Percentiles rank a stretch among this genome's conserved stretches.
Conservation (phyloP, 2,797 vertebrate genomes). For the Zenarchopterus dispar region DNA sequence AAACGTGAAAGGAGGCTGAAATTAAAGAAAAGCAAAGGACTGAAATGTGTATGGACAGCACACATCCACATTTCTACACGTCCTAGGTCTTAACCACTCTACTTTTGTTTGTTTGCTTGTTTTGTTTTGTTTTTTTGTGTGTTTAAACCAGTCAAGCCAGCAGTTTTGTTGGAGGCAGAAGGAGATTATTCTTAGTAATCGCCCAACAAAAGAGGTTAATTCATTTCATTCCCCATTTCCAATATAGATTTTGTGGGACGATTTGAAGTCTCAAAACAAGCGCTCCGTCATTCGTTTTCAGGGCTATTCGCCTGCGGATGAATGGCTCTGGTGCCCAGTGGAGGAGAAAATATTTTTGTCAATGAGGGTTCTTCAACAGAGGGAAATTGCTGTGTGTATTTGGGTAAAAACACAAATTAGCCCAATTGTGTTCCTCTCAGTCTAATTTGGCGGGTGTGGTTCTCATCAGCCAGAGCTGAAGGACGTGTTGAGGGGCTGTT, state of each 20-base stretch:
- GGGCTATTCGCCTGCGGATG: constrained; percentile 28
- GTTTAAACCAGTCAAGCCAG: constrained; percentile 1
- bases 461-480: constrained; percentile 57
- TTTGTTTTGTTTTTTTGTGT: constrained; percentile 34
- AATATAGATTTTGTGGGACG: constrained; percentile 55
- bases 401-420: constrained; percentile 76
- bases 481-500: constrained; percentile 37
- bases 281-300: constrained; percentile 24
- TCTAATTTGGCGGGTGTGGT: constrained; percentile 61
- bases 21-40: background rate
- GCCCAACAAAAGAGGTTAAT: constrained; percentile 37
- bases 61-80: constrained; percentile 8
- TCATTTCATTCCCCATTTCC: constrained; percentile 48
- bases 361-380: constrained; percentile 55
- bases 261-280: constrained; percentile 54
- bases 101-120: constrained; percentile 24
- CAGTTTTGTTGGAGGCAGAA: constrained; percentile 29
- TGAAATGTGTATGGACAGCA: background rate
- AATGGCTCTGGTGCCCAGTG: constrained; percentile 43
- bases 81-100: constrained; percentile 30
- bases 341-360: constrained; percentile 61
- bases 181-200: constrained; percentile 42
- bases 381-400: constrained; percentile 71
- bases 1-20: background rate
- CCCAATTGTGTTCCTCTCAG: constrained; percentile 58